Evolutionary conservation across 2,888 invertebrate genomes (phyloP).

Genomic region (Mesorhabditis spiculigera): DNA sequence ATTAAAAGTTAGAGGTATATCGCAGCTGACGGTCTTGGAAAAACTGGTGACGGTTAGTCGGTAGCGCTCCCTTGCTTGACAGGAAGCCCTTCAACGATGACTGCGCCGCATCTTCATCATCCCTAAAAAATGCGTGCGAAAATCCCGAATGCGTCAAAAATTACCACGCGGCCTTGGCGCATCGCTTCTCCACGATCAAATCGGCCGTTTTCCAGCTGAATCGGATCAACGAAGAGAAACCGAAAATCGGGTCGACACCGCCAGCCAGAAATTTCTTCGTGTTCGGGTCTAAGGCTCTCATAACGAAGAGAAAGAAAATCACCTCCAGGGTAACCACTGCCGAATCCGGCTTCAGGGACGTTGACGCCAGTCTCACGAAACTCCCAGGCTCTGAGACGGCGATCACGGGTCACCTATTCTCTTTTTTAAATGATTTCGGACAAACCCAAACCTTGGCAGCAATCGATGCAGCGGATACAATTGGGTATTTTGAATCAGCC

Average conservation of each 20-base stretch:
- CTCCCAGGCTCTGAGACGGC: conserved; percentile 33
- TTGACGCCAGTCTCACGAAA: conserved; percentile 38
- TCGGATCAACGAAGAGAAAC: conserved; percentile 85
- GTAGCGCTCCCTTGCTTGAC: not conserved
- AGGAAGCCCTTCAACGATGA: conserved; percentile 5
- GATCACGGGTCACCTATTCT: conserved; percentile 44
- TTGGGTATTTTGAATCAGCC: conserved; percentile 90
- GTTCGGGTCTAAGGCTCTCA: conserved; percentile 76
- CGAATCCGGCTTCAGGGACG: conserved; percentile 40
- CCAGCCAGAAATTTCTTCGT: conserved; percentile 84
- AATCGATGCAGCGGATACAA: conserved; percentile 97
- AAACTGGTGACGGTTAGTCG: conserved; percentile 1
- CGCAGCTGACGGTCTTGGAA: not conserved
- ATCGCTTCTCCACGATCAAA: conserved; percentile 72
- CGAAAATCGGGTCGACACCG: conserved; percentile 83
- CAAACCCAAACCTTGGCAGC: conserved; percentile 74
- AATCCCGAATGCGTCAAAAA: conserved; percentile 10
- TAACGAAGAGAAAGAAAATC: conserved; percentile 5
- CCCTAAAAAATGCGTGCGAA: not conserved
- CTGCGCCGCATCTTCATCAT: not conserved
- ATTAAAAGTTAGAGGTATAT: not conserved
- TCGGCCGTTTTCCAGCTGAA: conserved; percentile 97
- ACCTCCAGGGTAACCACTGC: conserved; percentile 58
- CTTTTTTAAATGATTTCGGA: not conserved
- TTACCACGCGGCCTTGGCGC: conserved; percentile 63